Evolutionary conservation across 2,113 vertebrate genomes (phyloP).

Genomic region (Fulica atra): DNA sequence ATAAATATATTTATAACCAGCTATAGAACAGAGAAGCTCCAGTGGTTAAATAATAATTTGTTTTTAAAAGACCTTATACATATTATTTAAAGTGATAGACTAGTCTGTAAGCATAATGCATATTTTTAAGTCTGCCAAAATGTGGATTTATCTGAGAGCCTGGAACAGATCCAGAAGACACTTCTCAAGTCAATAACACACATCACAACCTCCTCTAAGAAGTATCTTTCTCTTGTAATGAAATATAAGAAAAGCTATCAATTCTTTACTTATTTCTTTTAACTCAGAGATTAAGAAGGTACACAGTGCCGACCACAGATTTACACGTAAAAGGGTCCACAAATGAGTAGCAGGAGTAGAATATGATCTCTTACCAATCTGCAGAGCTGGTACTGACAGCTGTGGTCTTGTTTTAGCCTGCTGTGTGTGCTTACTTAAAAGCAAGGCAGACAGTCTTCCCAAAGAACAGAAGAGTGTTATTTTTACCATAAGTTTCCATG

Average conservation of each 20-base stretch:
- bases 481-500: not conserved
- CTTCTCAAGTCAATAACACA: not conserved
- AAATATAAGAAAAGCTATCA: not conserved
- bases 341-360: not conserved
- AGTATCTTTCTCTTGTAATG: not conserved
- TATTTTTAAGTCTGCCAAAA: constrained; percentile 10
- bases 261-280: not conserved
- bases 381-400: not conserved
- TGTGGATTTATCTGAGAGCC: not conserved
- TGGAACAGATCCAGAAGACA: not conserved
- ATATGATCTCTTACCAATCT: not conserved
- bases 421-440: not conserved
- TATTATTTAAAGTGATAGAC: constrained; percentile 1
- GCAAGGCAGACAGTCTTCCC: constrained; percentile 26
- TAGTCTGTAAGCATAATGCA: not conserved
- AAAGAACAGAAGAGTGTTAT: not conserved
- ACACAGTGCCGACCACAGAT: not conserved
- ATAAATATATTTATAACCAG: not conserved
- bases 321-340: not conserved
- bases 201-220: not conserved
- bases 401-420: not conserved
- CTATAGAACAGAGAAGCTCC: not conserved
- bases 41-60: not conserved
- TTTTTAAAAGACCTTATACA: not conserved
- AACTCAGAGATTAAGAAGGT: not conserved